phyloP scores from a whole-genome alignment of 2,888 invertebrate genomes.

The Hipparchia semele region DNA sequence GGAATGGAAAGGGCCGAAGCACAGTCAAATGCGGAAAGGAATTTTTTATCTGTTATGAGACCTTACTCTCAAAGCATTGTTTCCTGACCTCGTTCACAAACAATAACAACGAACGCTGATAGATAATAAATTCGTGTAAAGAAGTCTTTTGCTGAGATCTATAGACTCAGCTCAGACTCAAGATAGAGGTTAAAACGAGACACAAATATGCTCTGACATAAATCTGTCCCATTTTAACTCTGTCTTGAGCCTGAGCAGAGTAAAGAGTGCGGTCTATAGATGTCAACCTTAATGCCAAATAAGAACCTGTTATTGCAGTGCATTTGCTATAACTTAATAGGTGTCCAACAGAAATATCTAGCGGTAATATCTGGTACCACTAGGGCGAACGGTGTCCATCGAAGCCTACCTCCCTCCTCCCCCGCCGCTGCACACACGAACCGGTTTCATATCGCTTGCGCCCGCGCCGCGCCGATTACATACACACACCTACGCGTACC shows the following conservation, averaged over 20 bases:
- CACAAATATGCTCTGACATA: no score
- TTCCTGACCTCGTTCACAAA: conserved; percentile 4
- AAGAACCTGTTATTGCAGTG: conserved; percentile 36
- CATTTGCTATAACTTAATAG: conserved; percentile 33
- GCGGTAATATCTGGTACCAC: conserved; percentile 65
- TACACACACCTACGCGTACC: conserved; percentile 16
- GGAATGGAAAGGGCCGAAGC: no score
- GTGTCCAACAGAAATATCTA: conserved; percentile 48
- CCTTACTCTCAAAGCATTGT: conserved; percentile 10
- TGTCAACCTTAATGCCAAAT: background rate
- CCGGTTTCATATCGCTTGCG: conserved; percentile 66
- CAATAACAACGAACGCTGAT: background rate
- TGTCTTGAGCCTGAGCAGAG: no score
- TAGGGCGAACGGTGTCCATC: conserved; percentile 67
- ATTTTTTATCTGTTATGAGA: background rate
- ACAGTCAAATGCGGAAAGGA: background rate
- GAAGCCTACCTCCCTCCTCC: conserved; percentile 34
- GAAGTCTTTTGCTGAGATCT: background rate
- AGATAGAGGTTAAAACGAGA: no score
- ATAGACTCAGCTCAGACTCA: no score
- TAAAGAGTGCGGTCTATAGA: no score
- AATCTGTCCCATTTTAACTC: no score
- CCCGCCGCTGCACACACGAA: conserved; percentile 46
- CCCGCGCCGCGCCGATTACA: conserved; percentile 48
- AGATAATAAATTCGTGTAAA: background rate